Evolutionary conservation across 2,797 vertebrate species (phyloP).

Genomic region (Muscicapa striata): DNA sequence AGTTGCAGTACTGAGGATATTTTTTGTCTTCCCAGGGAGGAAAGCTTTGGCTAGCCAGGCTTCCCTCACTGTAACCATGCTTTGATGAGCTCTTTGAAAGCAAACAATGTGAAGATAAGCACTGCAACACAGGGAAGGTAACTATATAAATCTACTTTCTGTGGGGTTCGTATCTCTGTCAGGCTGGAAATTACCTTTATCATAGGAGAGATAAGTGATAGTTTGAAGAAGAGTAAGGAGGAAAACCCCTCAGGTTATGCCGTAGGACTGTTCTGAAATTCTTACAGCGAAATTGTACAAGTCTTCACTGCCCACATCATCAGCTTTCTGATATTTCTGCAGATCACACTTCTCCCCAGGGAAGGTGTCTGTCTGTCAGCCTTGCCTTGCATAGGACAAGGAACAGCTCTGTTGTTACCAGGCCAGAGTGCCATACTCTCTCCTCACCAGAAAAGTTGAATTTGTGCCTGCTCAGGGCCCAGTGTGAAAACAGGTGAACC

Average conservation of each 20-base stretch:
- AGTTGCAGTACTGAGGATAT: not conserved
- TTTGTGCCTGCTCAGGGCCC: not conserved
- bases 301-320: not conserved
- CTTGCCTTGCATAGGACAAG: not conserved
- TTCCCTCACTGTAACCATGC: not conserved
- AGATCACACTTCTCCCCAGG: not conserved
- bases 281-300: not conserved
- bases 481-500: not conserved
- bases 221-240: not conserved
- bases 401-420: not conserved
- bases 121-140: not conserved
- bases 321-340: not conserved
- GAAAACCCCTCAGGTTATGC: not conserved
- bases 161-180: not conserved
- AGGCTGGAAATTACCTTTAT: not conserved
- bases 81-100: not conserved
- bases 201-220: accelerated
- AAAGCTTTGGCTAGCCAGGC: not conserved
- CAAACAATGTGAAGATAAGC: not conserved
- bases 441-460: not conserved
- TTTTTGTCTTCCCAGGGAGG: not conserved
- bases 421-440: not conserved
- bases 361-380: not conserved
- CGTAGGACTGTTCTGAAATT: not conserved
- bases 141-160: not conserved